Evolutionary conservation across 2,113 vertebrate genomes (phyloP).

Genomic region (Accipiter virgatus): DNA sequence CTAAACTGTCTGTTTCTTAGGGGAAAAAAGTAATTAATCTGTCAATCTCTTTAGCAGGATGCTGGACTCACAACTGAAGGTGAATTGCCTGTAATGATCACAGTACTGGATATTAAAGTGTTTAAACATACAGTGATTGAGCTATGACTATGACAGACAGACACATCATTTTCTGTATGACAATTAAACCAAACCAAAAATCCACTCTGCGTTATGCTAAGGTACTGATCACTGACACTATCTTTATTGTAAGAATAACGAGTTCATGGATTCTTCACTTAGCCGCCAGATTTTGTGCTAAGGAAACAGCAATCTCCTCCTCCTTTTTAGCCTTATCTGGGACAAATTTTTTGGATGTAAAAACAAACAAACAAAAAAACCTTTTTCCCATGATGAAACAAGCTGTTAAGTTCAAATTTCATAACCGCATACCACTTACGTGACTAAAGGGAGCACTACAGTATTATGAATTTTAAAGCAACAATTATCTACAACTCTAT

Average conservation of each 20-base stretch:
- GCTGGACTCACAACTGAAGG: constrained; percentile 44
- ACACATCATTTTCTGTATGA: constrained; percentile 18
- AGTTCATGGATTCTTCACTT: not conserved
- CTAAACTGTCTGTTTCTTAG: constrained; percentile 35
- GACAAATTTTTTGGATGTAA: constrained; percentile 1
- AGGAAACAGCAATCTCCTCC: not conserved
- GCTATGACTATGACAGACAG: constrained; percentile 38
- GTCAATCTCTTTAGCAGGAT: constrained; percentile 47
- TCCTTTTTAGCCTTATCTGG: not conserved
- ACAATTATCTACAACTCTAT: constrained; percentile 55
- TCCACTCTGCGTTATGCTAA: not conserved
- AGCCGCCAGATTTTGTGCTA: constrained; percentile 26
- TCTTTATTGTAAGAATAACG: not conserved
- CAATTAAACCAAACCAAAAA: constrained; percentile 9
- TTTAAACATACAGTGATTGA: constrained; percentile 39
- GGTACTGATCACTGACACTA: not conserved
- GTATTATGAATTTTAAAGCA: constrained; percentile 58
- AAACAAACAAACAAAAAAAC: not conserved
- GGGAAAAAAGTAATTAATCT: constrained; percentile 57
- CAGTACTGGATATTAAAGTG: constrained; percentile 16
- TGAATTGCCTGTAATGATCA: constrained; percentile 43
- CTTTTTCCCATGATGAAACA: constrained; percentile 25
- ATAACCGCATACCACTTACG: constrained; percentile 34
- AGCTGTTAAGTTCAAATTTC: constrained; percentile 50
- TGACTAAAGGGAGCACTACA: constrained; percentile 50